Evolutionary conservation across 2,888 invertebrate genomes (phyloP), one percentile per base, ranked within the genome.

Genomic region (Sarcophaga rosellei): DNA sequence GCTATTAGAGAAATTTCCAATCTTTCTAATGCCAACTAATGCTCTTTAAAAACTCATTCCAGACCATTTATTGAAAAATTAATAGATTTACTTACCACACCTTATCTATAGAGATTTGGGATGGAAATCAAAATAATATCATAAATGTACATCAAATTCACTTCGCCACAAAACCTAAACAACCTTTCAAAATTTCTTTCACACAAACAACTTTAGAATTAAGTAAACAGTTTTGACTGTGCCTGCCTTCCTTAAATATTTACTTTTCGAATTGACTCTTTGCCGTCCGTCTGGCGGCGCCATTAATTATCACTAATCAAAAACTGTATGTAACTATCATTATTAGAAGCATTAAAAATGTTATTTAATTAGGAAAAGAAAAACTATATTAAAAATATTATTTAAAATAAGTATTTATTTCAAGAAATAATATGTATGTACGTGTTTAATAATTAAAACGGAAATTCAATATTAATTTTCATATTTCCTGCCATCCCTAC

Each of bases 381-480:
- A 53, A 53, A 15, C 10, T 3, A 15, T 17, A 53, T 4, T 53
- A 53, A 17, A 1, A 12, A 53, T 53, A 15, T 53, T 12, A 53
- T 3, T 4, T 53, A 4, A 66, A 66, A 11, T n/a, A 45, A 66
- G 17, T 20, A 21, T 66, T 61, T n/a, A n/a, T 53, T 53, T 53
- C 17, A 53, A 17, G 4, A 53, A 53, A 53, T 1, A 15, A 53
- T 66, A 73, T 75, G 82, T 79, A 82, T 76, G 76, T 79, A 57
- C 17, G 62, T 53, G 12, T 53, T 53, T 53, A 53, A 53, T 53
- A 53, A 53, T 15, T 53, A 15, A 53, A 75, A 73, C 79, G 85
- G 82, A 82, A 86, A 79, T 79, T 62, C 17, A 57, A 59, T 73
- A 77, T 62, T 59, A 73, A 66, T 73, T 77, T 68, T 63, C 44